These are phyloP conservation scores for Lasioglossum oenotherae DNA, from an alignment of 2,888 invertebrate species.

Conservation along the genomic window DNA sequence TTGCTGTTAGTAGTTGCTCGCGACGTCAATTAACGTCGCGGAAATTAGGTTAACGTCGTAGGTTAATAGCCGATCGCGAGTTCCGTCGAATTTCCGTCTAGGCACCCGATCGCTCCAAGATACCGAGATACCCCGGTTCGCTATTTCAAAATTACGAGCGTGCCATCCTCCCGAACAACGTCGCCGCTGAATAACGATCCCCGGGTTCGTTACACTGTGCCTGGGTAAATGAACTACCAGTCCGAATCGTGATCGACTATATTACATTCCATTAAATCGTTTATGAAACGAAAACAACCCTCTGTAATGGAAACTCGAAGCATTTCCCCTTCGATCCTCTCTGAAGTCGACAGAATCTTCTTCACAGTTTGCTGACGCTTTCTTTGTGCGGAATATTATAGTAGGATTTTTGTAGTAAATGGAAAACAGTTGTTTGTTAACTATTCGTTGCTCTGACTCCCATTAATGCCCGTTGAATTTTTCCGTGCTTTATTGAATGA, in stretches of 20 bases:
- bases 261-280: neutral
- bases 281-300: neutral
- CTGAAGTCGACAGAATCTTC: neutral
- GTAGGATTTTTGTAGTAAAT: neutral
- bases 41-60: slow-evolving; percentile 19
- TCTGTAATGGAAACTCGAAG: neutral
- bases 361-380: neutral
- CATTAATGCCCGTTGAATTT: neutral
- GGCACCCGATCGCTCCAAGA: slow-evolving; percentile 34
- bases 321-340: neutral
- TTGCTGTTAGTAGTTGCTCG: slow-evolving; percentile 5
- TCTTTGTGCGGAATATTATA: neutral
- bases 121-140: slow-evolving; percentile 14
- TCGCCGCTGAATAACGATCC: slow-evolving; percentile 36
- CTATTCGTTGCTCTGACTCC: neutral
- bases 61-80: slow-evolving; percentile 23
- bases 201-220: slow-evolving; percentile 9
- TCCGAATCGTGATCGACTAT: neutral
- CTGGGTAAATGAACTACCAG: neutral
- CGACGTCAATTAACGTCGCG: slow-evolving; percentile 24
- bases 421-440: neutral
- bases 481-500: too few species aligned
- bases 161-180: slow-evolving; percentile 30
- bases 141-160: slow-evolving; percentile 45
- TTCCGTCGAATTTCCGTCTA: slow-evolving; percentile 32